Evolutionary conservation across 2,888 invertebrate species (phyloP).

Genomic region (Acanthococcus lagerstroemiae): DNA sequence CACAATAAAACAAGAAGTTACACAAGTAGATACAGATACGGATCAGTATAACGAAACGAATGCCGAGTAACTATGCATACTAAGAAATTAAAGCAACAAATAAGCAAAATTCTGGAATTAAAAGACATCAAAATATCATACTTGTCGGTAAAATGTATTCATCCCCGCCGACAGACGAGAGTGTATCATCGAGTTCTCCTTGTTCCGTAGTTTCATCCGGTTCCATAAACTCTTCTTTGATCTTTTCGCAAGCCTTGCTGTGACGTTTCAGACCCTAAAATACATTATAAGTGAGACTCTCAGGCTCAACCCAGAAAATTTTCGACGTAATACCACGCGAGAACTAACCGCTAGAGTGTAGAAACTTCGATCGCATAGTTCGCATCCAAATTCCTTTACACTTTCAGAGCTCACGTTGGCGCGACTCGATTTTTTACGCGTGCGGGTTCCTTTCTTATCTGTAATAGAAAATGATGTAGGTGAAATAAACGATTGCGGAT

Average conservation of each 20-base stretch:
- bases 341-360: neutral
- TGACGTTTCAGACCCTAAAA: slow-evolving; percentile 27
- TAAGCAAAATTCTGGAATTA: neutral
- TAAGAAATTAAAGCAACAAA: neutral
- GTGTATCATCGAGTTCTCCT: neutral
- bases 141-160: slow-evolving; percentile 16
- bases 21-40: too few species aligned
- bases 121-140: neutral
- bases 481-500: neutral
- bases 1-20: too few species aligned
- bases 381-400: slow-evolving; percentile 23
- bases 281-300: too few species aligned
- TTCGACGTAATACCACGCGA: too few species aligned
- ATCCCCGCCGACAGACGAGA: neutral
- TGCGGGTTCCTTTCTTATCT: slow-evolving; percentile 12
- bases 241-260: slow-evolving; percentile 12
- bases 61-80: too few species aligned
- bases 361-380: slow-evolving; percentile 13
- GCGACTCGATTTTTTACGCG: neutral
- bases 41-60: too few species aligned
- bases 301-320: too few species aligned
- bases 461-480: neutral
- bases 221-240: slow-evolving; percentile 16
- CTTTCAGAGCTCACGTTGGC: slow-evolving; percentile 3
- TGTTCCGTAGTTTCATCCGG: neutral